A percentile compares a stretch with the other conserved stretches of the same genome.
These are phyloP conservation scores for Glareola pratincola DNA, from an alignment of 2,113 vertebrate species.

Conservation along the genomic window DNA sequence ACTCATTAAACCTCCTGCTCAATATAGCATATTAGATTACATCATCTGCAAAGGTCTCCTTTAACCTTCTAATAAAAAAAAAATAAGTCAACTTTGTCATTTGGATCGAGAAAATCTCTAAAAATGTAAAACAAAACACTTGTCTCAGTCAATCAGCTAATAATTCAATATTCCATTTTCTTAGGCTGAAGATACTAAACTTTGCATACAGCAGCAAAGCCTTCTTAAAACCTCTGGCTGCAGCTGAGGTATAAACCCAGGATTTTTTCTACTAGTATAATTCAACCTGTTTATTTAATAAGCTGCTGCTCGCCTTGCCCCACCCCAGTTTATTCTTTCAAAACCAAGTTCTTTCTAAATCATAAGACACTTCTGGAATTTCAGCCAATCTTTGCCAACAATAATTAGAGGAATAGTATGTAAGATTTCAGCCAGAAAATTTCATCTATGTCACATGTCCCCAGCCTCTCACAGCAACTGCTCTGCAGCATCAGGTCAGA, in stretches of 20 bases:
- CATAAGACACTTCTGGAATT: conserved; percentile 47
- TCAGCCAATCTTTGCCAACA: conserved; percentile 16
- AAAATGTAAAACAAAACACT: not conserved
- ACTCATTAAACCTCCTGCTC: not conserved
- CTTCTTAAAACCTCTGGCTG: not conserved
- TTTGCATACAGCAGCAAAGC: not conserved
- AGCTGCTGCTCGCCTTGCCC: not conserved
- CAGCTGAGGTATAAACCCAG: not conserved
- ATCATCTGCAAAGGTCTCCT: not conserved
- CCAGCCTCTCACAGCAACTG: conserved; percentile 32
- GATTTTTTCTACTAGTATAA: not conserved
- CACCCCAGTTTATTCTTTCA: not conserved
- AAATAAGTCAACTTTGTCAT: not conserved
- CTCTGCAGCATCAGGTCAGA: not conserved
- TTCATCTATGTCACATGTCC: conserved; percentile 51
- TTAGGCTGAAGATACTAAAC: not conserved
- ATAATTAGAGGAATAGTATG: conserved; percentile 41
- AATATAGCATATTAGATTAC: not conserved
- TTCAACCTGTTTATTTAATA: not conserved
- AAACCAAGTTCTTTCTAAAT: conserved; percentile 11
- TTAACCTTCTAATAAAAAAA: not conserved
- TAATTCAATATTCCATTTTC: not conserved
- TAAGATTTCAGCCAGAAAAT: conserved; percentile 49
- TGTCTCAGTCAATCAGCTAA: not conserved
- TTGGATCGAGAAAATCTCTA: not conserved